Evolutionary conservation across 2,888 invertebrate species (phyloP).

Genomic region (Leptinotarsa juncta): DNA sequence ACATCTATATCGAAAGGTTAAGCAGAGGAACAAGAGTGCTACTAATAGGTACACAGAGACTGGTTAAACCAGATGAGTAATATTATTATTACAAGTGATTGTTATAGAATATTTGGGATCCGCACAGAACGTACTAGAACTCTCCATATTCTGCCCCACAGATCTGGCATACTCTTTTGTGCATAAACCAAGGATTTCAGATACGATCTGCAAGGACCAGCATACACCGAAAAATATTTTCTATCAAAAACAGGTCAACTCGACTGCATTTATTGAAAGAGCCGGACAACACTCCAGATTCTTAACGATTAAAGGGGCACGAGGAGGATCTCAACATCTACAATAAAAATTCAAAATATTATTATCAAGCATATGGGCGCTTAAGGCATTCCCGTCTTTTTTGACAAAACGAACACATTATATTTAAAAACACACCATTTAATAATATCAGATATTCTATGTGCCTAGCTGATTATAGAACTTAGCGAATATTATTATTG

Average conservation of each 20-base stretch:
- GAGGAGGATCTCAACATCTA: constrained; percentile 61
- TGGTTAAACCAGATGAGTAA: constrained; percentile 37
- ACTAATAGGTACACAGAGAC: constrained; percentile 56
- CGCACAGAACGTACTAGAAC: constrained; percentile 47
- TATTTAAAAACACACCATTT: constrained; percentile 49
- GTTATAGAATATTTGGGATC: constrained; percentile 59
- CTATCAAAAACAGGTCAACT: constrained; percentile 62
- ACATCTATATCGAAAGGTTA: constrained; percentile 56
- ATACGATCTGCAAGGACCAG: constrained; percentile 48
- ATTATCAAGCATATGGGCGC: constrained; percentile 53
- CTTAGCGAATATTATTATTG: constrained; percentile 59
- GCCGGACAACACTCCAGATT: constrained; percentile 61
- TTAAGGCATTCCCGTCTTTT: constrained; percentile 47
- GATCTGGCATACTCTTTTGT: constrained; percentile 37
- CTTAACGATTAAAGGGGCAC: constrained; percentile 56
- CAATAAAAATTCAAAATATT: constrained; percentile 57
- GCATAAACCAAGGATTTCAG: constrained; percentile 34
- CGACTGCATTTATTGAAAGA: constrained; percentile 59
- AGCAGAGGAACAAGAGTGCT: constrained; percentile 66
- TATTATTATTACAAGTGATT: constrained; percentile 55
- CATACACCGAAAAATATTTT: constrained; percentile 61
- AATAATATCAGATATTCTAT: constrained; percentile 51
- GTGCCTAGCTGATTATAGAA: constrained; percentile 61
- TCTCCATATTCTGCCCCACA: constrained; percentile 12
- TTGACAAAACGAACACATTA: constrained; percentile 50